Evolutionary conservation across 1,140 invertebrate genomes (phyloP).

Genomic region (Phymorhynchus buccinoides): DNA sequence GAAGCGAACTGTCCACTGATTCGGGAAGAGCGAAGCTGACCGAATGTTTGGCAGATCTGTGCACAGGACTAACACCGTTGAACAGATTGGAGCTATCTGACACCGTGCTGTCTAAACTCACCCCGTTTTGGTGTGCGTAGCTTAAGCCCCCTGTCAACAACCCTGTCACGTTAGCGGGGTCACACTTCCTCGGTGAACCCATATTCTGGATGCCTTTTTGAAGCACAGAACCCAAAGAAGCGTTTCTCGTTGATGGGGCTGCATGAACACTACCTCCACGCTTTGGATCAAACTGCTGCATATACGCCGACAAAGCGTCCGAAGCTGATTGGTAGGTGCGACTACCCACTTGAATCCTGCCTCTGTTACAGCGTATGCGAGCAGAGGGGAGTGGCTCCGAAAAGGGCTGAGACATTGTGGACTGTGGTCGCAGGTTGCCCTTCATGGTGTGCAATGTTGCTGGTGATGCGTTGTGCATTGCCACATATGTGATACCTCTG

Average conservation of each 20-base stretch:
- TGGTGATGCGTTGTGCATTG: background rate
- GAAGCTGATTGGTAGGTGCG: conserved; percentile 57
- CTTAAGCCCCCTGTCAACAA: conserved; percentile 17
- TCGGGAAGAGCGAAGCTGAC: conserved; percentile 6
- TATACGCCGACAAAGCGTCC: conserved; percentile 58
- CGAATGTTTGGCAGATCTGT: background rate
- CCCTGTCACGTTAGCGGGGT: conserved; percentile 15
- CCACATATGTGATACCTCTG: background rate
- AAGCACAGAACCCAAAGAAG: background rate
- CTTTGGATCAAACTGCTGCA: conserved; percentile 54
- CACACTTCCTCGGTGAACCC: background rate
- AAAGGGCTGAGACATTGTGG: background rate
- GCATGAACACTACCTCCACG: background rate
- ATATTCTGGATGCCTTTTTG: background rate
- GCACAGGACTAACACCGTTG: background rate
- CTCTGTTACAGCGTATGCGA: conserved; percentile 49
- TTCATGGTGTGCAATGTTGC: conserved; percentile 15
- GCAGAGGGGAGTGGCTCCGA: conserved; percentile 15
- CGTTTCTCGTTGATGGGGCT: background rate
- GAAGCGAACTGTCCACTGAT: background rate
- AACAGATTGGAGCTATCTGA: background rate
- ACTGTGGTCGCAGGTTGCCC: background rate
- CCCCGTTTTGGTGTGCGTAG: background rate
- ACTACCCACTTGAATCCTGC: conserved; percentile 50
- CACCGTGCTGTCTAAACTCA: background rate